A percentile compares a stretch with the other conserved stretches of the same genome.
These are phyloP conservation scores for Nomada goodeniana DNA, from an alignment of 2,888 invertebrate species.

Conservation along the genomic window DNA sequence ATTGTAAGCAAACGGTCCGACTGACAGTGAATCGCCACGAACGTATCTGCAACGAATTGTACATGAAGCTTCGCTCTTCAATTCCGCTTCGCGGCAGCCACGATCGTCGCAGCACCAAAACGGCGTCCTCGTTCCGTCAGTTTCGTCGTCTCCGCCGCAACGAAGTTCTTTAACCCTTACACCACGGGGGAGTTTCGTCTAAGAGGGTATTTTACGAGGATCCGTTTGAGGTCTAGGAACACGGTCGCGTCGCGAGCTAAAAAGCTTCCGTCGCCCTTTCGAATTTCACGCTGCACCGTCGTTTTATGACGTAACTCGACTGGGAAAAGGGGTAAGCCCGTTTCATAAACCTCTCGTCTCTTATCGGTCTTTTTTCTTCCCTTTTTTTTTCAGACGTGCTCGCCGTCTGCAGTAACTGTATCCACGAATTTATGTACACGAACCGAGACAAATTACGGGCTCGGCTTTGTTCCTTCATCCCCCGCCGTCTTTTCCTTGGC, in stretches of 20 bases:
- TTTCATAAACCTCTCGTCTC: conserved; percentile 30
- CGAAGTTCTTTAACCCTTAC: neutral
- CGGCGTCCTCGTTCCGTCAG: neutral
- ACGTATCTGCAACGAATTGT: neutral
- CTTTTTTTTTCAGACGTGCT: conserved; percentile 7
- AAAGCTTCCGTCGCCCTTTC: conserved; percentile 26
- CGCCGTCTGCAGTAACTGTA: conserved; percentile 19
- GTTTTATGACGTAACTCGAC: conserved; percentile 30
- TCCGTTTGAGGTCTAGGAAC: conserved; percentile 10
- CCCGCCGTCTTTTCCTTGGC: neutral
- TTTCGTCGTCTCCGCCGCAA: neutral
- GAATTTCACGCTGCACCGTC: conserved; percentile 28
- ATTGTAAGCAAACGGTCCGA: too few species aligned
- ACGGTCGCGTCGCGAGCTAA: conserved; percentile 1
- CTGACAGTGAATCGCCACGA: too few species aligned
- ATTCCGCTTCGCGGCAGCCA: neutral
- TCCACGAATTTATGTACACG: conserved; percentile 21
- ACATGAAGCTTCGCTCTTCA: neutral
- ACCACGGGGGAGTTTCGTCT: neutral
- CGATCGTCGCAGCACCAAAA: neutral
- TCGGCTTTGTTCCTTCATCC: neutral
- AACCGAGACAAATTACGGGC: neutral
- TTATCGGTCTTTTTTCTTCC: too few species aligned
- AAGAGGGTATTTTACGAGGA: conserved; percentile 19
- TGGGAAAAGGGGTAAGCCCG: conserved; percentile 13